Conservation (phyloP, 2,113 vertebrate genomes). For the Cinclus mexicanus region DNA sequence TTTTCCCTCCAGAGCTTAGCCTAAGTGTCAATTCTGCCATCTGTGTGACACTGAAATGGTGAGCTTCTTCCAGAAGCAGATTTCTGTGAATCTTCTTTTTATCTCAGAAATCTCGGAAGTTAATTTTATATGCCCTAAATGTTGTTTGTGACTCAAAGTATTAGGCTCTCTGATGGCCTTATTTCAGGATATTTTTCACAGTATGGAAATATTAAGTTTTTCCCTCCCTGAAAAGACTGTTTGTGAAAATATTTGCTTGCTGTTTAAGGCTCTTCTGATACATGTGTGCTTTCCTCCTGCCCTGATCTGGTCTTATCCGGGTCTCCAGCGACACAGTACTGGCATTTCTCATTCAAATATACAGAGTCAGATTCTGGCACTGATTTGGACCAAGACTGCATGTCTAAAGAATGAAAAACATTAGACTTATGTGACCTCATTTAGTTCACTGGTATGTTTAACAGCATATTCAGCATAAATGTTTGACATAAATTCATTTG, state of each 20-base stretch:
- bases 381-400: not conserved
- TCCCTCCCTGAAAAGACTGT: not conserved
- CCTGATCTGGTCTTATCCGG: not conserved
- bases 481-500: not conserved
- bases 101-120: not conserved
- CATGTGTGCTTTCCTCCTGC: not conserved
- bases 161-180: not conserved
- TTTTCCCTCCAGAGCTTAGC: not conserved
- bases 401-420: conserved; percentile 14
- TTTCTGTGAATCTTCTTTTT: not conserved
- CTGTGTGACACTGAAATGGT: not conserved
- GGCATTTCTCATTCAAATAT: not conserved
- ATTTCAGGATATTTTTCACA: not conserved
- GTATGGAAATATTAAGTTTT: not conserved
- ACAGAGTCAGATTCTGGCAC: not conserved
- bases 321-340: not conserved
- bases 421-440: conserved; percentile 40
- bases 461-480: not conserved
- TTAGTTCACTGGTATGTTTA: not conserved
- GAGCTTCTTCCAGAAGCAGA: not conserved
- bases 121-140: not conserved
- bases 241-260: not conserved
- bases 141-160: not conserved
- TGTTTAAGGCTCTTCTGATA: not conserved
- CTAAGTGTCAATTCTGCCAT: not conserved